Evolutionary conservation across 2,113 vertebrate species (phyloP), one percentile per base, ranked within the genome.

Genomic region (Rynchops niger): DNA sequence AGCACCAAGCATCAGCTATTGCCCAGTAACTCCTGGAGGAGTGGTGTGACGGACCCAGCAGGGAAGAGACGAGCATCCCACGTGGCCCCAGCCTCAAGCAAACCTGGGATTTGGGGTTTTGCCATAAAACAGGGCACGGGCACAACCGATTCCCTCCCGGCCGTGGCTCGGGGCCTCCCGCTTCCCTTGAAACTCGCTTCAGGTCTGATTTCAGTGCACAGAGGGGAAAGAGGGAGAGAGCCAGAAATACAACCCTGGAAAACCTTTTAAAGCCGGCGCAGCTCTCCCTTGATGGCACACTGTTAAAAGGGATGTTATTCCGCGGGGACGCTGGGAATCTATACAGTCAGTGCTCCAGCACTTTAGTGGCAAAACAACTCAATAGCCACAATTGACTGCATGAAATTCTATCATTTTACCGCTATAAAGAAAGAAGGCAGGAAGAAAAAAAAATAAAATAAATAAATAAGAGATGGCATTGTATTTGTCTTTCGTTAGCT

Each of bases 321-420:
- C 38, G 7, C 73, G 63, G 94, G 86, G 86, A 93, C 58, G 76
- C 59, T 58, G 66, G 56, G 91, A 94, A 94, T 90, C 81, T 82
- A 93, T 86, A 65, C 73, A 79, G 88, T 94, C 93, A 66, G 89
- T 79, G 71, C 83, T 92, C 82, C 82, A 82, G 81, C 81, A 73
- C 59, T 95, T 93, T 36, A 94, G 96, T 78, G 92, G 93, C 95
- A 94, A 95, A 95, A 96, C 92, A 96, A 96, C 96, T 97, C 97
- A 97, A 97, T 97, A 97, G 82, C 63, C 61, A 88, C 89, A 82
- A 96, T 65, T 91, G 97, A 96, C 88, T 92, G 81, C 50, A 87
- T 83, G 92, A 93, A 96, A 85, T 82, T 95, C 93, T 92, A 85
- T 95, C 88, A 93, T 84, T 88, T 86, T 56, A 76, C 85, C 66